These are phyloP conservation scores for Exocentrus adspersus DNA, from an alignment of 2,888 invertebrate species.

Conservation along the genomic window DNA sequence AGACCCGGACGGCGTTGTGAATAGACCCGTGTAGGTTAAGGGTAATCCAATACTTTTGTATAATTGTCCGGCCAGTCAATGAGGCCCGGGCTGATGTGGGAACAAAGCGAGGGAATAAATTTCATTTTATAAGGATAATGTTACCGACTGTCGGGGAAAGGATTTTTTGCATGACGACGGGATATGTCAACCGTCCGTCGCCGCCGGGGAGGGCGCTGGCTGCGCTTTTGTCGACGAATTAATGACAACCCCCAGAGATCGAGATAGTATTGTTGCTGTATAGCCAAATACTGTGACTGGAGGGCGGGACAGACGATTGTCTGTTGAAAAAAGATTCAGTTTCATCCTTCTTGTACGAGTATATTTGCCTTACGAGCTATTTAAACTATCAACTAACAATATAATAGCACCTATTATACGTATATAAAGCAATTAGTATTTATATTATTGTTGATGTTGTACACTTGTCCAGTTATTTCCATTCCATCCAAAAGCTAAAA, in stretches of 20 bases:
- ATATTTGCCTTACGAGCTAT: no score
- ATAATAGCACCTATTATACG: no score
- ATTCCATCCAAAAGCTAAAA: no score
- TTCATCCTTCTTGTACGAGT: no score
- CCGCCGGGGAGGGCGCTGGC: constrained; percentile 29
- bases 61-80: constrained; percentile 38
- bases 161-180: constrained; percentile 26
- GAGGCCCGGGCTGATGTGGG: constrained; percentile 32
- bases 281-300: constrained; percentile 11
- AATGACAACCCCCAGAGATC: constrained; percentile 29
- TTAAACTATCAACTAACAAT: no score
- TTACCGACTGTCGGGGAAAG: constrained; percentile 39
- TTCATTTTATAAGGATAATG: constrained; percentile 46
- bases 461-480: no score
- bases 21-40: constrained; percentile 41
- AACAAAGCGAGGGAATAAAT: constrained; percentile 44
- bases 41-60: constrained; percentile 43
- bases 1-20: constrained; percentile 33
- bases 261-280: constrained; percentile 36
- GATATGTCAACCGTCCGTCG: constrained; percentile 43
- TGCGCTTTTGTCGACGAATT: constrained; percentile 36
- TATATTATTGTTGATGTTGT: no score
- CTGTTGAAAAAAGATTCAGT: no score
- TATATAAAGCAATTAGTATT: no score
- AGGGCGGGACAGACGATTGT: no score